Evolutionary conservation across 2,113 vertebrate species (phyloP).

Genomic region (pig (Sus scrofa)): DNA sequence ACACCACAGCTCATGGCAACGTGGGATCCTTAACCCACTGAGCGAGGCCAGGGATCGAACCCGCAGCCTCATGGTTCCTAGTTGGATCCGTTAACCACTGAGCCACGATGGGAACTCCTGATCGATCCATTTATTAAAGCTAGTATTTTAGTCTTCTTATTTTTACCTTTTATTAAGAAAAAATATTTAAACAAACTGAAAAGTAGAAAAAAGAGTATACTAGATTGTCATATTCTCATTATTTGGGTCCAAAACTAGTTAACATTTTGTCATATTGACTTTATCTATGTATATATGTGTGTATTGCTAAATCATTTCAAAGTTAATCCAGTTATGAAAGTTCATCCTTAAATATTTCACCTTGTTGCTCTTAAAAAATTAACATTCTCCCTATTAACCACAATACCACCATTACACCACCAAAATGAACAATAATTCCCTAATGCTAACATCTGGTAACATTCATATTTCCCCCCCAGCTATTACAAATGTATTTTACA

Average conservation of each 20-base stretch:
- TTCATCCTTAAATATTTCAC: slow-evolving; percentile 52
- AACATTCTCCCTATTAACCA: background rate
- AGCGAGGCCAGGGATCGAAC: too few relatives aligned
- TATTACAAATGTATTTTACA: slow-evolving; percentile 42
- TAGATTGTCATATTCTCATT: background rate
- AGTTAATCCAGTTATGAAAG: background rate
- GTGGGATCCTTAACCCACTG: too few relatives aligned
- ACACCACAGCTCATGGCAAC: too few relatives aligned
- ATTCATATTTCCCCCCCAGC: background rate
- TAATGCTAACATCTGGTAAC: slow-evolving; percentile 10
- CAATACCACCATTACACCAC: background rate
- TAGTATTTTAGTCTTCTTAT: background rate
- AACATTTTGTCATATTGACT: slow-evolving; percentile 11
- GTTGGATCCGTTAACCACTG: too few relatives aligned
- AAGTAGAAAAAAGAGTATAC: background rate
- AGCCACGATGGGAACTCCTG: background rate
- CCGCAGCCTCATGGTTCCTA: too few relatives aligned
- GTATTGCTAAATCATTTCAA: slow-evolving; percentile 43
- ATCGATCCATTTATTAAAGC: background rate
- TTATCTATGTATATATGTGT: background rate
- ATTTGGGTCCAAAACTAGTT: background rate
- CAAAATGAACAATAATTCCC: slow-evolving; percentile 31
- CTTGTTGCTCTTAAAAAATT: background rate
- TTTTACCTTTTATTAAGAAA: slow-evolving; percentile 44
- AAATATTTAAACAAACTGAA: slow-evolving; percentile 29